Percentiles rank a stretch among this genome's conserved stretches.
Conservation (phyloP, 2,113 vertebrate species). For the Entomyzon cyanotis region DNA sequence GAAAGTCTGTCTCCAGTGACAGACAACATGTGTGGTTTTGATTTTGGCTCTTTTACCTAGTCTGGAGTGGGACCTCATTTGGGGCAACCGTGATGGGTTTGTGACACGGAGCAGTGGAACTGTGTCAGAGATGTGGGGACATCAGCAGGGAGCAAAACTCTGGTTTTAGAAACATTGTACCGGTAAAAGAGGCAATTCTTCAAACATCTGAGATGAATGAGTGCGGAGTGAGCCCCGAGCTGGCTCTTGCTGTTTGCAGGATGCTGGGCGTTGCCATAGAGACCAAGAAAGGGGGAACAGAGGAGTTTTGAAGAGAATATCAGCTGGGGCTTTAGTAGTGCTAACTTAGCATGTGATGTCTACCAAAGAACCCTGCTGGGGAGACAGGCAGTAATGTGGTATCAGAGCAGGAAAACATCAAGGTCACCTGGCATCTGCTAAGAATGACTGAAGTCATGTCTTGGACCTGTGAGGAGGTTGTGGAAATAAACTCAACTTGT, state of each 20-base stretch:
- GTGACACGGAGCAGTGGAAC: not conserved
- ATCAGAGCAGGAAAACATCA: not conserved
- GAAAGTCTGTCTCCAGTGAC: not conserved
- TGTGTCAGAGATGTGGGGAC: not conserved
- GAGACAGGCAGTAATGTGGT: rapidly evolving
- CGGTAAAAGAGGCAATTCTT: not conserved
- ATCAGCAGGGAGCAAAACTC: not conserved
- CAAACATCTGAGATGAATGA: not conserved
- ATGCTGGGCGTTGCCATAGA: not conserved
- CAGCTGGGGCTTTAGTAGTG: not conserved
- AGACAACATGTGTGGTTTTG: not conserved
- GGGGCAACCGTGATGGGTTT: not conserved
- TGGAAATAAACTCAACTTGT: not conserved
- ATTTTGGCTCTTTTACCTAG: not conserved
- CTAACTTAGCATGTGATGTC: not conserved
- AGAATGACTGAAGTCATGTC: rapidly evolving
- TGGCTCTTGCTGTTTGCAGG: not conserved
- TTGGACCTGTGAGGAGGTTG: rapidly evolving
- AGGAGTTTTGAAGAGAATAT: not conserved
- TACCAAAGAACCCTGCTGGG: not conserved
- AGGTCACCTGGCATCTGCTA: rapidly evolving
- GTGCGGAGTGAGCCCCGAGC: not conserved
- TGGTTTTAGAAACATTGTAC: not conserved
- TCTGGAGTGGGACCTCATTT: not conserved
- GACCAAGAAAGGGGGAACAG: not conserved